Evolutionary conservation across 2,888 invertebrate genomes (phyloP), one percentile per base, ranked within the genome.

Genomic region (Spisula subtruncata): DNA sequence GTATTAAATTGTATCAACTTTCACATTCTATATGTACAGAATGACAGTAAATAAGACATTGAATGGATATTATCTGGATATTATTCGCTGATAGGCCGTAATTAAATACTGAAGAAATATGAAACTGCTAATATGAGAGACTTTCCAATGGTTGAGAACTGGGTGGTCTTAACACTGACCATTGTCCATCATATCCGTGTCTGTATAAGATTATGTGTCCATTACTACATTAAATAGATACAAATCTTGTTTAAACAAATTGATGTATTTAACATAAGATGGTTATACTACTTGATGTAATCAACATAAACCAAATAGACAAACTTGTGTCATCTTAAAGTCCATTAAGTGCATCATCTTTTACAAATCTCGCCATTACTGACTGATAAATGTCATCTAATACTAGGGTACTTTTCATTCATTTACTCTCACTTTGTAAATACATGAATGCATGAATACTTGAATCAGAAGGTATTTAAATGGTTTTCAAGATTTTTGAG

Each of bases 311-410:
- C 20, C 20, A 51, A 14, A n/a, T 10, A 79, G n/a, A 85, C 80
- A 56, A 80, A 85, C 80, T 51, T 41, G 51, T 85, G 25, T 25
- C 79, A 80, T 80, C 56, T 29, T 51, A 80, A 85, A 85, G 8
- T 80, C 80, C 80, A 35, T 75, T 25, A 46, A 85, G n/a, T 79
- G 79, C 85, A 85, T 32, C 79, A 85, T 85, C 75, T 75, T 85
- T 46, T 20, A 16, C n/a, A 10, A 54, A 2, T 51, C 14, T 51
- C 48, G 51, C 84, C 84, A 84, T 75, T 51, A n/a, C 25, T 35
- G 12, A 51, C 14, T 12, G 35, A 85, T 85, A 46, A 85, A 46
- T 41, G 54, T 75, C 85, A 85, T 25, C 51, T 18, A 32, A 75
- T 51, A 54, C 60, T 4, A 2, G 51, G 51, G 6, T 51, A 51